Conservation (phyloP, 2,888 invertebrate species). For the Bombylius discolor region DNA sequence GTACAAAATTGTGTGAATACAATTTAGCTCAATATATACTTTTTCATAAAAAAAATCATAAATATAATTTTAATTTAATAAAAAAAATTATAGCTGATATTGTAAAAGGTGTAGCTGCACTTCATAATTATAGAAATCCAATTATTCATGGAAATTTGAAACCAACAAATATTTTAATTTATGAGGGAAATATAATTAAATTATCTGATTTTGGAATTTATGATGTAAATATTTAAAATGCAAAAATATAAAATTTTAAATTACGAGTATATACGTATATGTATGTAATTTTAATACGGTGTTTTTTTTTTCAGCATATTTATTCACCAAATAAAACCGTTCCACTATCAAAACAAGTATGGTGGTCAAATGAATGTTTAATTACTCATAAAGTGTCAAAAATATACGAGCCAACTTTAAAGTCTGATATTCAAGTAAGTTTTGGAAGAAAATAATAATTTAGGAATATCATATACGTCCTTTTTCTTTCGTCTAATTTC, state of each 20-base stretch:
- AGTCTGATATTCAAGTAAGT: slow-evolving; percentile 19
- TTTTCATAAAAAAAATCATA: slow-evolving; percentile 11
- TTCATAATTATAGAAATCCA: slow-evolving; percentile 28
- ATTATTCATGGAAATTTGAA: slow-evolving; percentile 37
- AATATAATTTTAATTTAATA: not conserved
- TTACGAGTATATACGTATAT: no score
- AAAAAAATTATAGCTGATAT: slow-evolving; percentile 14
- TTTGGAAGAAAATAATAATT: no score
- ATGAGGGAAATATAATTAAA: slow-evolving; percentile 29
- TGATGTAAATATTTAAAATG: slow-evolving; percentile 20
- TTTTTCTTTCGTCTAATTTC: no score
- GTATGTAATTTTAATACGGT: no score
- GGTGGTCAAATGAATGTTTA: slow-evolving; percentile 22
- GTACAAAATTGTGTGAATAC: slow-evolving; percentile 32
- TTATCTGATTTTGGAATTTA: slow-evolving; percentile 36
- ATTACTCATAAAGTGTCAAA: slow-evolving; percentile 12
- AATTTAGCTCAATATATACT: slow-evolving; percentile 32
- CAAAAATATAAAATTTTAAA: no score
- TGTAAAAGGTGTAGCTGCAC: slow-evolving; percentile 24
- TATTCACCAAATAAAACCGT: slow-evolving; percentile 1
- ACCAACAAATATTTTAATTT: slow-evolving; percentile 36
- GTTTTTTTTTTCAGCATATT: slow-evolving; percentile 1
- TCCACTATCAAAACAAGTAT: slow-evolving; percentile 15
- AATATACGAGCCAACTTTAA: slow-evolving; percentile 13
- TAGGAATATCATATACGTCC: no score